These are phyloP conservation scores for Chanos chanos DNA, from an alignment of 2,797 vertebrate species.

Conservation along the genomic window DNA sequence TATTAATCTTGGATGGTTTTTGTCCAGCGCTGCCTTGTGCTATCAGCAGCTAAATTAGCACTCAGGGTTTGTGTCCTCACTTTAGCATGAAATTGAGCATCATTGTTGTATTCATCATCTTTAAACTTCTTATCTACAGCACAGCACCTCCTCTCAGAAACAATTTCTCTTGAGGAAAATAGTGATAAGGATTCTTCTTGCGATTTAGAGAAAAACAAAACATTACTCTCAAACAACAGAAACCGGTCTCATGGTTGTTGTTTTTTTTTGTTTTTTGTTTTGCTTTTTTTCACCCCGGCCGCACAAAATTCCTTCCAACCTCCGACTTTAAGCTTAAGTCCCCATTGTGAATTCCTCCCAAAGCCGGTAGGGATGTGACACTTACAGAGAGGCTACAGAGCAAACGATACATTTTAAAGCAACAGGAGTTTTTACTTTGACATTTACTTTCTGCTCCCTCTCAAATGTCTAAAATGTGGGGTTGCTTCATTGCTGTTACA, in stretches of 20 bases:
- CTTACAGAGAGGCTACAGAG: not conserved
- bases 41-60: slow-evolving; percentile 53
- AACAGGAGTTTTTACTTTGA: no score
- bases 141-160: slow-evolving; percentile 37
- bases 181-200: slow-evolving; percentile 43
- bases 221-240: not conserved
- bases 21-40: slow-evolving; percentile 34
- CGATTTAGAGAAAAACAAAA: slow-evolving; percentile 20
- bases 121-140: slow-evolving; percentile 51
- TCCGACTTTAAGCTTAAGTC: not conserved
- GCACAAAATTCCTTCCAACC: not conserved
- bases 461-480: slow-evolving; percentile 9
- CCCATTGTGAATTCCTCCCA: not conserved
- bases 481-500: not conserved
- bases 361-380: not conserved
- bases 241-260: not conserved
- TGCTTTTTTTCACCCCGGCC: no score
- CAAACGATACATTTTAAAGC: not conserved
- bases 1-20: slow-evolving; percentile 68
- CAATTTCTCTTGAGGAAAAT: slow-evolving; percentile 36
- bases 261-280: no score
- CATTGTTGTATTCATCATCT: slow-evolving; percentile 59
- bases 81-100: slow-evolving; percentile 59
- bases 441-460: slow-evolving; percentile 6
- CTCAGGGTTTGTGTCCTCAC: slow-evolving; percentile 49